These are phyloP conservation scores for Apomyelois bistriatella DNA, from an alignment of 2,888 invertebrate genomes.

Conservation along the genomic window DNA sequence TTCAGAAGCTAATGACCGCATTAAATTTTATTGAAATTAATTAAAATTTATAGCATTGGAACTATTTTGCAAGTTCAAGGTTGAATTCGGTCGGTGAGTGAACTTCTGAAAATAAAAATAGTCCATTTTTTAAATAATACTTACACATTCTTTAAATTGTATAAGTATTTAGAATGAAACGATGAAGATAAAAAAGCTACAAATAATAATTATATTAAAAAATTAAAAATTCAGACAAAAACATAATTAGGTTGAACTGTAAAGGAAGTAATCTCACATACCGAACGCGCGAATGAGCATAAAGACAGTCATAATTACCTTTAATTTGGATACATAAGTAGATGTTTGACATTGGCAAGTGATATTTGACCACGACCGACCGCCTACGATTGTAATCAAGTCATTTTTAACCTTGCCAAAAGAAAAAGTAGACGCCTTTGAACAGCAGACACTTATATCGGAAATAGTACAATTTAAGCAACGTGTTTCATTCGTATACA, in stretches of 20 bases:
- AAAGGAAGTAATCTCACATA: slow-evolving; percentile 1
- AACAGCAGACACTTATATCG: slow-evolving; percentile 10
- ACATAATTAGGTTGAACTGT: background rate
- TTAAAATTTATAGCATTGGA: too few relatives aligned
- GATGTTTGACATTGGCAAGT: slow-evolving; percentile 7
- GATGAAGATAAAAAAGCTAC: too few relatives aligned
- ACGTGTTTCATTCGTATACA: too few relatives aligned
- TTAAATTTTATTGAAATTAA: too few relatives aligned
- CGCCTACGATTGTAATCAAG: slow-evolving; percentile 9
- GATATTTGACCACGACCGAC: slow-evolving; percentile 9
- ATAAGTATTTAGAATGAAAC: too few relatives aligned
- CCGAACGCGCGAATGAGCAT: background rate
- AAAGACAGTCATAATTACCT: slow-evolving; percentile 6
- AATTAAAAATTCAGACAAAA: too few relatives aligned
- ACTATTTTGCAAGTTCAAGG: too few relatives aligned
- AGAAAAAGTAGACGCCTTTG: slow-evolving; percentile 20
- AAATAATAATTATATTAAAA: background rate
- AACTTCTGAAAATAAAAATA: too few relatives aligned
- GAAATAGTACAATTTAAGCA: background rate
- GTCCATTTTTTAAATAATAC: too few relatives aligned
- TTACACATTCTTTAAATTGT: too few relatives aligned
- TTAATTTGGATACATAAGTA: slow-evolving; percentile 2
- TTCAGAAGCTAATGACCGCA: too few relatives aligned
- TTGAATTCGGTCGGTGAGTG: too few relatives aligned
- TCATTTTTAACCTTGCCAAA: slow-evolving; percentile 16